A percentile compares a stretch with the other conserved stretches of the same genome.
Evolutionary conservation across 1,140 invertebrate genomes (phyloP).

Genomic region (Heliconius nattereri): DNA sequence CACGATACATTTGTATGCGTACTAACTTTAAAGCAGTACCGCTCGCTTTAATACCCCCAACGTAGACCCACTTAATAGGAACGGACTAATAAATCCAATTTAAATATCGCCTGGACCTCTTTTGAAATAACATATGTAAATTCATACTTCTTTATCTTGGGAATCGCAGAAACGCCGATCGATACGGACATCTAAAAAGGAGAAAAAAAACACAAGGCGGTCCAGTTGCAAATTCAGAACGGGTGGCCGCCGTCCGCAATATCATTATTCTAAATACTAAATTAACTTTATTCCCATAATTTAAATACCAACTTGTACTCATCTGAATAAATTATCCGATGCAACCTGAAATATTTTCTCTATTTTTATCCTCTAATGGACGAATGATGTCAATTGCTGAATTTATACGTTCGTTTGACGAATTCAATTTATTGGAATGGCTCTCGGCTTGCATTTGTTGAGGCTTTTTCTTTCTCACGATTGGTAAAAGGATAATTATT

Average conservation of each 20-base stretch:
- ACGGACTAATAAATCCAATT: slow-evolving; percentile 78
- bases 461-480: slow-evolving; percentile 35
- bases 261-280: slow-evolving; percentile 77
- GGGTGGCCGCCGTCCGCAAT: slow-evolving; percentile 70
- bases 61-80: slow-evolving; percentile 63
- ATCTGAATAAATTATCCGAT: slow-evolving; percentile 36
- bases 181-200: slow-evolving; percentile 58
- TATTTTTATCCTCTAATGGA: slow-evolving; percentile 53
- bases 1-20: slow-evolving; percentile 33
- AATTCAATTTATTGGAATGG: slow-evolving; percentile 62
- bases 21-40: slow-evolving; percentile 33
- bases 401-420: slow-evolving; percentile 63
- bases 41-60: slow-evolving; percentile 53
- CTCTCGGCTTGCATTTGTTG: slow-evolving; percentile 25
- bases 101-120: slow-evolving; percentile 71
- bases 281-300: slow-evolving; percentile 79
- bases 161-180: slow-evolving; percentile 74
- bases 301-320: slow-evolving; percentile 74
- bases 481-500: slow-evolving; percentile 29
- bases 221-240: slow-evolving; percentile 68
- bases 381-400: slow-evolving; percentile 56
- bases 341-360: slow-evolving; percentile 23
- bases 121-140: slow-evolving; percentile 79
- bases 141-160: slow-evolving; percentile 78
- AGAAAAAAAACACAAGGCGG: slow-evolving; percentile 51